phyloP scores from a whole-genome alignment of 2,888 invertebrate species.

The Drosophila silvestris region DNA sequence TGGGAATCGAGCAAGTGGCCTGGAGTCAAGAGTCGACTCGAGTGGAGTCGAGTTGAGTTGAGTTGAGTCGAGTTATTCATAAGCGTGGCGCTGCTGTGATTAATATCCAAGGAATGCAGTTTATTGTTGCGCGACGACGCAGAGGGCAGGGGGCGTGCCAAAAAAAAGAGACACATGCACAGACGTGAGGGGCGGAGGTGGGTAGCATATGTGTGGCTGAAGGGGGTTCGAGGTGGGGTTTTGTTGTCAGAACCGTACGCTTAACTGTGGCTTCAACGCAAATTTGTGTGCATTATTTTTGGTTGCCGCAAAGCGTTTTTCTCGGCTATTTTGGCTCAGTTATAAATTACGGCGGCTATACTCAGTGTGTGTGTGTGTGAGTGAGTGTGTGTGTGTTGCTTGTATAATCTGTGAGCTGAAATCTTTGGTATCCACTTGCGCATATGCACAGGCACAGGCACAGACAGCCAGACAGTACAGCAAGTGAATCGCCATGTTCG shows the following conservation, averaged over 20 bases:
- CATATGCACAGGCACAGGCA: constrained; percentile 44
- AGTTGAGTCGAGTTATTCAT: constrained; percentile 43
- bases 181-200: constrained; percentile 2
- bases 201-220: constrained; percentile 6
- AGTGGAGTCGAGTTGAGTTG: constrained; percentile 16
- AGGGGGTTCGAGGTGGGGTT: background rate
- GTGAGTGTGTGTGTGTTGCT: constrained; percentile 47
- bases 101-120: constrained; percentile 79
- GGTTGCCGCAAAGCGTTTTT: constrained; percentile 63
- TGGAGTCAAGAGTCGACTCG: constrained; percentile 28
- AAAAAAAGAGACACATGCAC: constrained; percentile 49
- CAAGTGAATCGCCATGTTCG: constrained; percentile 25
- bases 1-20: constrained; percentile 18
- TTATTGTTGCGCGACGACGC: constrained; percentile 64
- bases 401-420: constrained; percentile 73
- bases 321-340: constrained; percentile 74
- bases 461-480: constrained; percentile 5
- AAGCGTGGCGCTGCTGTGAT: constrained; percentile 71
- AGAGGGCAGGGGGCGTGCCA: constrained; percentile 50
- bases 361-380: constrained; percentile 41
- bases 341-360: constrained; percentile 74
- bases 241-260: constrained; percentile 11
- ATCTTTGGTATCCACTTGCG: constrained; percentile 76
- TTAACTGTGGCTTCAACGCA: constrained; percentile 54
- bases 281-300: constrained; percentile 76